phyloP scores from a whole-genome alignment of 2,888 invertebrate species.

The Luffia ferchaultella region DNA sequence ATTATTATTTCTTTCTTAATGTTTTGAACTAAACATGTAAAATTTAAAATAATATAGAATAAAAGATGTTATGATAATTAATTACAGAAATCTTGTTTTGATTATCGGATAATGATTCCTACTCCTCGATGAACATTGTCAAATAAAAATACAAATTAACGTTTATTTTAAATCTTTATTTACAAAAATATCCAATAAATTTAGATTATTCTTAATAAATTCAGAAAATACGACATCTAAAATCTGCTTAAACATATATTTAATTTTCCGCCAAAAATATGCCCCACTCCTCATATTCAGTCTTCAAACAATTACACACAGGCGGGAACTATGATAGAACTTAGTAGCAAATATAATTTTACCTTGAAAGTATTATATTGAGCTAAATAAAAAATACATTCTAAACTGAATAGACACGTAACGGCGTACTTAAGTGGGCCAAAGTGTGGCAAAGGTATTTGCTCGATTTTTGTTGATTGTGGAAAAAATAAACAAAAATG shows the following conservation, averaged over 20 bases:
- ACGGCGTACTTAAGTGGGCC: no score
- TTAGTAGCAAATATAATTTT: conserved; percentile 14
- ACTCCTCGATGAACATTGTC: conserved; percentile 17
- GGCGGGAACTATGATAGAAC: conserved; percentile 11
- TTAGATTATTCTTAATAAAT: conserved; percentile 16
- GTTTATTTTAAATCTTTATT: conserved; percentile 32
- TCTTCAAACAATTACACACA: not conserved
- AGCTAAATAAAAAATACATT: no score
- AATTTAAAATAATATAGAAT: conserved; percentile 67
- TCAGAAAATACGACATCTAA: conserved; percentile 18
- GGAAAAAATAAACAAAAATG: no score
- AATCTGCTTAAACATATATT: conserved; percentile 16
- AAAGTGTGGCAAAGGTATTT: no score
- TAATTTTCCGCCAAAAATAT: conserved; percentile 26
- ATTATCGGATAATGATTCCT: conserved; percentile 22
- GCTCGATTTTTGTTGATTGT: no score
- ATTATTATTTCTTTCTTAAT: conserved; percentile 65
- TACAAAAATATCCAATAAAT: conserved; percentile 27
- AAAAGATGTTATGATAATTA: conserved; percentile 67
- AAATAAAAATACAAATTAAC: conserved; percentile 22
- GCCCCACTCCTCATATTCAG: conserved; percentile 14
- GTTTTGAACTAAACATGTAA: conserved; percentile 65
- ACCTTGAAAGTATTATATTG: no score
- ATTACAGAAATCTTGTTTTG: conserved; percentile 61
- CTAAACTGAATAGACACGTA: no score